phyloP scores from a whole-genome alignment of 1,140 invertebrate species.

The Philopotamus ludificatus region DNA sequence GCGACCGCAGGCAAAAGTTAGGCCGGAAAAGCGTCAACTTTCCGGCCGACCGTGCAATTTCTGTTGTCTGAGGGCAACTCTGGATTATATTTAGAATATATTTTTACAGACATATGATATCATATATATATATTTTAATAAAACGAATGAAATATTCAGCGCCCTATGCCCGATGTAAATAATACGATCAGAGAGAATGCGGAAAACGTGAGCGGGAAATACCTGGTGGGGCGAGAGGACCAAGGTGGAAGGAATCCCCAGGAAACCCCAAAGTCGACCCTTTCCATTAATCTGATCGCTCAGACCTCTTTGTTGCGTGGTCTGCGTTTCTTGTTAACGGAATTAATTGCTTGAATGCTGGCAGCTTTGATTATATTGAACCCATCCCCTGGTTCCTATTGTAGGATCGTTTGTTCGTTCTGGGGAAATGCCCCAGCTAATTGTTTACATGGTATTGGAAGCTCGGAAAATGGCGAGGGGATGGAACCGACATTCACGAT shows the following conservation, averaged over 20 bases:
- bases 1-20: conserved; percentile 15
- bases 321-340: conserved; percentile 30
- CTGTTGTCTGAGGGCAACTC: too few relatives aligned
- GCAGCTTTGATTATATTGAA: conserved; percentile 36
- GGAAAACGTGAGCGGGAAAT: too few relatives aligned
- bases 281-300: conserved; percentile 11
- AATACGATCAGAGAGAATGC: too few relatives aligned
- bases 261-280: not conserved
- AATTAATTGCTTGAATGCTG: conserved; percentile 35
- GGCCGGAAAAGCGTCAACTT: conserved; percentile 17
- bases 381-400: conserved; percentile 4
- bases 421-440: not conserved
- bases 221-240: not conserved
- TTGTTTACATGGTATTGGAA: too few relatives aligned
- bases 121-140: too few relatives aligned
- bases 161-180: too few relatives aligned
- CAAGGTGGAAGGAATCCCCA: not conserved
- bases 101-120: too few relatives aligned
- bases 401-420: not conserved
- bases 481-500: too few relatives aligned
- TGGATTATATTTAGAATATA: too few relatives aligned
- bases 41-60: too few relatives aligned
- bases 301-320: conserved; percentile 11
- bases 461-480: too few relatives aligned
- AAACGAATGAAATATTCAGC: too few relatives aligned